Evolutionary conservation across 2,797 vertebrate genomes (phyloP).

Genomic region (Emys orbicularis): DNA sequence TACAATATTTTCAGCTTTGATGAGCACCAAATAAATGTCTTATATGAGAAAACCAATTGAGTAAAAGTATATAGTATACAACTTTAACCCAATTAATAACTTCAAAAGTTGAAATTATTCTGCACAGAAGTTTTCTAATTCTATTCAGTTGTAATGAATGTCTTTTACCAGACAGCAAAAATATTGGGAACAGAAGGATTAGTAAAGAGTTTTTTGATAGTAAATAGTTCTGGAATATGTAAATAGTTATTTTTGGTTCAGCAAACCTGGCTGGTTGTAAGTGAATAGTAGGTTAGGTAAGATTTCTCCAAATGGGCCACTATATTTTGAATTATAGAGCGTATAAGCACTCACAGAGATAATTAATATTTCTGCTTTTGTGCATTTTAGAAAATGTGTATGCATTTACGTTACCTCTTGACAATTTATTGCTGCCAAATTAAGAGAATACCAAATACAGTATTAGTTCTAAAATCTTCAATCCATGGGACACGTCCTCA

Average conservation of each 20-base stretch:
- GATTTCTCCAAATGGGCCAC: conserved; percentile 18
- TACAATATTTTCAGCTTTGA: background rate
- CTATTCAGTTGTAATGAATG: background rate
- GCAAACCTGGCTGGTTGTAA: conserved; percentile 31
- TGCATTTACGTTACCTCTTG: background rate
- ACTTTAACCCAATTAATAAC: background rate
- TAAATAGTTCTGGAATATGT: background rate
- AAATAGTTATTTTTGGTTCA: background rate
- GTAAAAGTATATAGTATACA: background rate
- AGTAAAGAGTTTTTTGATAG: background rate
- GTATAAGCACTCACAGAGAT: background rate
- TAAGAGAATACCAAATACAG: background rate
- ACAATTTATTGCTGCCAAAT: background rate
- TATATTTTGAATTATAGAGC: background rate
- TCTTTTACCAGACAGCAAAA: background rate
- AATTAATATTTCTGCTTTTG: background rate
- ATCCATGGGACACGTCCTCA: background rate
- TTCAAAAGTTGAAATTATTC: background rate
- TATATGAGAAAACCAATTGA: background rate
- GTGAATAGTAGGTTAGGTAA: conserved; percentile 24
- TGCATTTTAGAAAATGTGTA: background rate
- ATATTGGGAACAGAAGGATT: background rate
- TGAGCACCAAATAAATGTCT: background rate
- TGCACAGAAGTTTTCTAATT: conserved; percentile 15
- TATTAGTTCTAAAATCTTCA: background rate